Evolutionary conservation across 2,113 vertebrate genomes (phyloP).

Genomic region (Thamnaconus septentrionalis): DNA sequence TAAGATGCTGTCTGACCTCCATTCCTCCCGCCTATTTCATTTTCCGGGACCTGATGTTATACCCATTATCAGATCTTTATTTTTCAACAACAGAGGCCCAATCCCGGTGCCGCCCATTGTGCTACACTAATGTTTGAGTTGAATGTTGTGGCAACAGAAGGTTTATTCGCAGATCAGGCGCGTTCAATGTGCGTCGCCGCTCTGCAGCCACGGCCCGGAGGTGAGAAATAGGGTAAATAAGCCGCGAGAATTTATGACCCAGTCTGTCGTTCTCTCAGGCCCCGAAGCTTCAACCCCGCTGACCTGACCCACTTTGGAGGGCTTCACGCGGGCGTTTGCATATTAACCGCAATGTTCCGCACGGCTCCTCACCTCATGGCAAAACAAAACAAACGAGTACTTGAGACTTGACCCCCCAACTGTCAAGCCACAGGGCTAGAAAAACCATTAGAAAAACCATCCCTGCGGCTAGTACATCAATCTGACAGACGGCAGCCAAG

Average conservation of each 20-base stretch:
- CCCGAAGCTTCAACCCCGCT: constrained; percentile 46
- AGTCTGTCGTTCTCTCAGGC: constrained; percentile 3
- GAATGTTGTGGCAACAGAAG: no score
- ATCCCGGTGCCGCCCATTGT: no score
- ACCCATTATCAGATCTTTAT: no score
- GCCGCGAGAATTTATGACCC: constrained; percentile 13
- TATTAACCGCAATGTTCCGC: constrained; percentile 9
- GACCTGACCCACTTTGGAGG: constrained; percentile 50
- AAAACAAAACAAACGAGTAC: constrained; percentile 46
- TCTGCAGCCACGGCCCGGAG: constrained; percentile 6
- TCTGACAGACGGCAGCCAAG: constrained; percentile 25
- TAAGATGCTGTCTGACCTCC: constrained; percentile 60
- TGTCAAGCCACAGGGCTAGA: constrained; percentile 19
- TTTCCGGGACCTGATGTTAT: no score
- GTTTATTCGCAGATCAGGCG: no score
- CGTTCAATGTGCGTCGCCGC: no score
- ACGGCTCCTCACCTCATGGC: constrained; percentile 27
- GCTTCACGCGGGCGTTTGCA: constrained; percentile 23
- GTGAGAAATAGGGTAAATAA: constrained; percentile 47
- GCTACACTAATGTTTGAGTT: no score
- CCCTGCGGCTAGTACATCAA: constrained; percentile 22
- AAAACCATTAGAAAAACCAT: constrained; percentile 25
- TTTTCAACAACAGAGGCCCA: no score
- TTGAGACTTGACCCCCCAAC: constrained; percentile 31
- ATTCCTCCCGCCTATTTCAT: constrained; percentile 28